A percentile compares a stretch with the other conserved stretches of the same genome.
Evolutionary conservation across 2,888 invertebrate genomes (phyloP).

Genomic region (Calliphora vomitoria): DNA sequence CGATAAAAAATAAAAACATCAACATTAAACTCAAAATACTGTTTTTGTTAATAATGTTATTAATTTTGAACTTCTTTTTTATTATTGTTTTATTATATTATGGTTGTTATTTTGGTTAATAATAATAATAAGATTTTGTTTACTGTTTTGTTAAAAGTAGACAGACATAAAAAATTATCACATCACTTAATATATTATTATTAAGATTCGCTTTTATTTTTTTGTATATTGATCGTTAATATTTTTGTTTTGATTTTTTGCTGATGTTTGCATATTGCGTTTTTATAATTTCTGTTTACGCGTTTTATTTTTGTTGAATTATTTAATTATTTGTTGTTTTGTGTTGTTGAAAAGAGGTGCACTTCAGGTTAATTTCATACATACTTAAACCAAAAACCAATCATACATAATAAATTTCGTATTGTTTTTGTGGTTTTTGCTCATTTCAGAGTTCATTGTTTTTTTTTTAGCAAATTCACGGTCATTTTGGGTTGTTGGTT

Average conservation of each 20-base stretch:
- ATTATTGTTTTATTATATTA: background rate
- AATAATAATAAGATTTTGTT: background rate
- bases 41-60: background rate
- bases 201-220: background rate
- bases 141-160: background rate
- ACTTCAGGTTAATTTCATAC: slow-evolving; percentile 12
- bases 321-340: background rate
- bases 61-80: background rate
- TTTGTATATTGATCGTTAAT: background rate
- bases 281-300: background rate
- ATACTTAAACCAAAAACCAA: background rate
- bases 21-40: background rate
- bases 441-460: slow-evolving; percentile 53
- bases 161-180: slow-evolving; percentile 1
- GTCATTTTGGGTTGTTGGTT: slow-evolving; percentile 18
- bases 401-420: slow-evolving; percentile 5
- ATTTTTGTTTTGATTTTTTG: slow-evolving; percentile 1
- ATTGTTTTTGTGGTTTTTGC: slow-evolving; percentile 22
- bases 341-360: background rate
- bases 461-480: slow-evolving; percentile 41
- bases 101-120: background rate
- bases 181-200: background rate
- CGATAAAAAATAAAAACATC: background rate
- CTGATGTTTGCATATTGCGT: background rate
- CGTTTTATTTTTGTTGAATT: background rate